Percentiles rank a stretch among this genome's conserved stretches.
Conservation (phyloP, 2,797 vertebrate genomes). For the Poliocrania exsul region DNA sequence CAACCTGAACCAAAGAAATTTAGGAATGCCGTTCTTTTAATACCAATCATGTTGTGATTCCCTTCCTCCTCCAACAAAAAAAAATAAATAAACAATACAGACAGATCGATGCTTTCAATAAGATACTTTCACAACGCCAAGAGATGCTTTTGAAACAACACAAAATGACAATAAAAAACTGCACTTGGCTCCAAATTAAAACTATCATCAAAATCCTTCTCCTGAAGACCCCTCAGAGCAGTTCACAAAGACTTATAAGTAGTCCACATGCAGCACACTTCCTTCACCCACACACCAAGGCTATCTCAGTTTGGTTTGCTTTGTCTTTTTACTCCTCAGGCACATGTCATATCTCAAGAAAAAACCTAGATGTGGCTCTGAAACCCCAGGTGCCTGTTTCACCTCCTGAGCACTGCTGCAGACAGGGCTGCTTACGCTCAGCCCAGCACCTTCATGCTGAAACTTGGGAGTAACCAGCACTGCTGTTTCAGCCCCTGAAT, state of each 20-base stretch:
- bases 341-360: background rate
- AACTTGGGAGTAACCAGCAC: background rate
- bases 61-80: background rate
- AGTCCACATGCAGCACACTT: rapidly evolving
- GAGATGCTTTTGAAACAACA: background rate
- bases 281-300: rapidly evolving
- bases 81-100: background rate
- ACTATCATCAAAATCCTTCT: background rate
- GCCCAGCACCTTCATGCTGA: background rate
- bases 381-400: background rate
- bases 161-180: background rate
- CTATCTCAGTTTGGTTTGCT: background rate
- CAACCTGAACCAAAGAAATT: background rate
- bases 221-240: background rate
- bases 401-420: rapidly evolving
- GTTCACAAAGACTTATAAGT: background rate
- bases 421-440: rapidly evolving
- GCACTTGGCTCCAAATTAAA: background rate
- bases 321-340: background rate
- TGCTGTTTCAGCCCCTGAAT: background rate
- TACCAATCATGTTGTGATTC: background rate
- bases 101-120: background rate
- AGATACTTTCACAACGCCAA: background rate
- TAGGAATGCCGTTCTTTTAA: background rate
- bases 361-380: background rate